Evolutionary conservation across 2,888 invertebrate species (phyloP).

Genomic region (Caenorhabditis becei): DNA sequence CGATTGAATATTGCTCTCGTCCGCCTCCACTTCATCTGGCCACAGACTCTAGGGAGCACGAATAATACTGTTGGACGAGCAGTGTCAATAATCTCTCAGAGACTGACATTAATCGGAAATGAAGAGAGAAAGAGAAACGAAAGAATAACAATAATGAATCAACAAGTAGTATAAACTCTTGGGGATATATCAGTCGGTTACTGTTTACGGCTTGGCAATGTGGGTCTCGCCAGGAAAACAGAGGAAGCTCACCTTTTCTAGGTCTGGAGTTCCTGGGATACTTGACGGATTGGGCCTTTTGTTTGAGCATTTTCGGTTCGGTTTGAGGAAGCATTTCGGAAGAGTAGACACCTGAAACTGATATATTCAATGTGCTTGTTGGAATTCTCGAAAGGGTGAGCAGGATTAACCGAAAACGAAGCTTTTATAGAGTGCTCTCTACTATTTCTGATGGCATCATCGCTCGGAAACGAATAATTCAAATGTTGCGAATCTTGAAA

Average conservation of each 20-base stretch:
- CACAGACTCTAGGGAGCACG: neutral
- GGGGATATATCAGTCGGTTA: too few relatives aligned
- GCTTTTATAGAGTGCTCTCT: constrained; percentile 12
- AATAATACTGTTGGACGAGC: constrained; percentile 3
- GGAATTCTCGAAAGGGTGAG: neutral
- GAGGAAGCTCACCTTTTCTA: constrained; percentile 39
- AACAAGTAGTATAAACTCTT: constrained; percentile 13
- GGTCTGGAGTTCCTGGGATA: constrained; percentile 55
- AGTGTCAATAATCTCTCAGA: neutral
- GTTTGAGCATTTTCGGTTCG: constrained; percentile 46
- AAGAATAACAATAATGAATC: neutral
- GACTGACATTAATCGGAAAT: constrained; percentile 6
- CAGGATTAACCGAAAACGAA: neutral
- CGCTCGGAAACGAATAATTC: constrained; percentile 15
- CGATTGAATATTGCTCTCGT: constrained; percentile 2
- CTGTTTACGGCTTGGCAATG: too few relatives aligned
- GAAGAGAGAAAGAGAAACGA: neutral
- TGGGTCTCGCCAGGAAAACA: too few relatives aligned
- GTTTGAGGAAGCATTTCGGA: neutral
- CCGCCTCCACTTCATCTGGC: neutral
- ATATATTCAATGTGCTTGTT: neutral
- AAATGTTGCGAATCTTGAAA: constrained; percentile 1
- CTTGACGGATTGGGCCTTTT: constrained; percentile 59
- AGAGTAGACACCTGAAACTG: neutral
- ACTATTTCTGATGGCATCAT: constrained; percentile 2